phyloP scores from a whole-genome alignment of 1,140 invertebrate genomes.

The Cyclargus thomasi region DNA sequence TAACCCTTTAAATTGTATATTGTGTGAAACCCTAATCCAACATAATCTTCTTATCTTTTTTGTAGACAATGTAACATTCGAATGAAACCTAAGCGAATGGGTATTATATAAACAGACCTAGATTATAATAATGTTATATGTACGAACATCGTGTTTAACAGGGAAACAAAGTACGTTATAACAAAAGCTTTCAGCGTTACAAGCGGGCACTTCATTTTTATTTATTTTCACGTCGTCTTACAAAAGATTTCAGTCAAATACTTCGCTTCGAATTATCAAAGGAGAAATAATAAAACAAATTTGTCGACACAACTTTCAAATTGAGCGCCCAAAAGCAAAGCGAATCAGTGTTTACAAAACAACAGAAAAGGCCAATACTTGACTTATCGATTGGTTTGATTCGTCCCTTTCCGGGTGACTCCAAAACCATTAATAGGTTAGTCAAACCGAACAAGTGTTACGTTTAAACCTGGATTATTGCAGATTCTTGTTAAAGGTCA shows the following conservation, averaged over 20 bases:
- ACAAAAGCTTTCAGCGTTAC: neutral
- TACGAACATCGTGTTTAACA: too few species aligned
- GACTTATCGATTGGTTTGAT: neutral
- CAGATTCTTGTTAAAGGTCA: too few species aligned
- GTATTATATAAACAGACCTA: neutral
- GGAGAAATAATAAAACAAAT: neutral
- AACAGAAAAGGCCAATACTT: neutral
- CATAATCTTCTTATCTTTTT: too few species aligned
- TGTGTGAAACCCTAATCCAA: neutral
- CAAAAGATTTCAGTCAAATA: conserved; percentile 3
- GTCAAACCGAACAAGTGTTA: neutral
- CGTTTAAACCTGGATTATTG: neutral
- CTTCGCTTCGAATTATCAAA: neutral
- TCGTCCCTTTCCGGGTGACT: too few species aligned
- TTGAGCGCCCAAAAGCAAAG: neutral
- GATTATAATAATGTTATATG: neutral
- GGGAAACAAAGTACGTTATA: neutral
- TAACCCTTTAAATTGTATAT: neutral
- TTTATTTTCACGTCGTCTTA: neutral
- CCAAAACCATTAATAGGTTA: neutral
- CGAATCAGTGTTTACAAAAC: neutral
- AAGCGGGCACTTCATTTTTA: neutral
- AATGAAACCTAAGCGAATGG: neutral
- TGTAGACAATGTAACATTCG: too few species aligned
- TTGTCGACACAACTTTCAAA: neutral